Evolutionary conservation across 2,888 invertebrate genomes (phyloP).

Genomic region (Lepas anatifera): DNA sequence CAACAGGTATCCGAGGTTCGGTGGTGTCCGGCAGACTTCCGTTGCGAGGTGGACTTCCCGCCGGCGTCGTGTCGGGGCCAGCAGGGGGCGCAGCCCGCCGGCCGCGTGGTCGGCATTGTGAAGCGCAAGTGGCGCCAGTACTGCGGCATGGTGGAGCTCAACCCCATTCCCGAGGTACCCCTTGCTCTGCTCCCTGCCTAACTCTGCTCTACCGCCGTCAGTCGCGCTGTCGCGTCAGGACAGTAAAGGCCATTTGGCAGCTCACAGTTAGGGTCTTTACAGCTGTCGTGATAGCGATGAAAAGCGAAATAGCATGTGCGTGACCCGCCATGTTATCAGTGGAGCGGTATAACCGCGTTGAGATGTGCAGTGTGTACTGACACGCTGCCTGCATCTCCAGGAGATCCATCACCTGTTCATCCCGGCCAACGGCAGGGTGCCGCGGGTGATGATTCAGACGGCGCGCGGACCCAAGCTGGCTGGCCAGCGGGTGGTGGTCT

Average conservation of each 20-base stretch:
- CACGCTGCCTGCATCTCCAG: no score
- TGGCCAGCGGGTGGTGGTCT: conserved; percentile 81
- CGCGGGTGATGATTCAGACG: conserved; percentile 90
- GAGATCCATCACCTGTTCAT: conserved; percentile 60
- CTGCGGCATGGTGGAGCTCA: conserved; percentile 69
- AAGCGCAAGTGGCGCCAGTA: conserved; percentile 94
- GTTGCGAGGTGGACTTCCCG: conserved; percentile 16
- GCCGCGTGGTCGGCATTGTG: conserved; percentile 78
- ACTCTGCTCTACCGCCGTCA: no score
- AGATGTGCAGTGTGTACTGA: no score
- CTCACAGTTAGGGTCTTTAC: no score
- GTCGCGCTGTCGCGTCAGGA: no score
- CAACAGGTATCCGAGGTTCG: no score
- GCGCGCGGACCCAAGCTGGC: conserved; percentile 68
- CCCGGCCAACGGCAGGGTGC: conserved; percentile 86
- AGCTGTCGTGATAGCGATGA: no score
- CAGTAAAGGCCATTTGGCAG: no score
- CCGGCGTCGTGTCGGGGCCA: conserved; percentile 19
- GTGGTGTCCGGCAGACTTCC: not conserved
- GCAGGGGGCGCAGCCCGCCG: conserved; percentile 22
- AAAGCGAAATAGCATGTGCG: no score
- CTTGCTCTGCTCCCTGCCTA: no score
- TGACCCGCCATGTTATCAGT: no score
- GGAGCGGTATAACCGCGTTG: no score
- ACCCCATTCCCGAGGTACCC: conserved; percentile 22